phyloP scores from a whole-genome alignment of 1,140 invertebrate species.

The Dreissena polymorpha region DNA sequence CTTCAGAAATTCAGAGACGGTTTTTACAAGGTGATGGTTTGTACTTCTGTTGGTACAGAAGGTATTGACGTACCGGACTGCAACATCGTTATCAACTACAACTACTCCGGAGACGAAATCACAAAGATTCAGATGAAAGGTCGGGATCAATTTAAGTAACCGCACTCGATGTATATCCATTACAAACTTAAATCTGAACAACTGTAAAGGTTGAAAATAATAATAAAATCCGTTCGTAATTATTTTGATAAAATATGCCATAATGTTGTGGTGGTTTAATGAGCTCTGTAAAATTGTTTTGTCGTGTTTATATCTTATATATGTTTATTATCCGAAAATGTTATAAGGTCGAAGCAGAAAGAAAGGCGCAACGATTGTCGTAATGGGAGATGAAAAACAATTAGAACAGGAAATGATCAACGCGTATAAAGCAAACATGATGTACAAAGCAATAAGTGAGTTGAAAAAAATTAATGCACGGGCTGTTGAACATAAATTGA shows the following conservation, averaged over 20 bases:
- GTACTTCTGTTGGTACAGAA: slow-evolving; percentile 79
- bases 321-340: too few relatives aligned
- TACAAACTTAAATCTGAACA: neutral
- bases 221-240: neutral
- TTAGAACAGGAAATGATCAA: slow-evolving; percentile 40
- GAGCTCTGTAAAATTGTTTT: neutral
- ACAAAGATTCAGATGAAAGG: slow-evolving; percentile 78
- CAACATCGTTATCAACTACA: slow-evolving; percentile 78
- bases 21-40: slow-evolving; percentile 62
- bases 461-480: slow-evolving; percentile 18
- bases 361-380: slow-evolving; percentile 4
- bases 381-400: slow-evolving; percentile 30
- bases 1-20: slow-evolving; percentile 59
- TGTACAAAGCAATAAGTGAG: slow-evolving; percentile 21
- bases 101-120: slow-evolving; percentile 78
- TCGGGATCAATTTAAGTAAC: neutral
- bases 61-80: slow-evolving; percentile 78
- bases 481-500: slow-evolving; percentile 19
- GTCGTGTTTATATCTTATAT: neutral
- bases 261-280: neutral
- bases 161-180: neutral
- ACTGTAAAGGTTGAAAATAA: neutral
- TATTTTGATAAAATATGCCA: neutral
- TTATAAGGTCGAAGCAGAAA: slow-evolving; percentile 32
- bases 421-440: slow-evolving; percentile 46